Evolutionary conservation across 1,140 invertebrate genomes (phyloP).

Genomic region (Zophobas morio): DNA sequence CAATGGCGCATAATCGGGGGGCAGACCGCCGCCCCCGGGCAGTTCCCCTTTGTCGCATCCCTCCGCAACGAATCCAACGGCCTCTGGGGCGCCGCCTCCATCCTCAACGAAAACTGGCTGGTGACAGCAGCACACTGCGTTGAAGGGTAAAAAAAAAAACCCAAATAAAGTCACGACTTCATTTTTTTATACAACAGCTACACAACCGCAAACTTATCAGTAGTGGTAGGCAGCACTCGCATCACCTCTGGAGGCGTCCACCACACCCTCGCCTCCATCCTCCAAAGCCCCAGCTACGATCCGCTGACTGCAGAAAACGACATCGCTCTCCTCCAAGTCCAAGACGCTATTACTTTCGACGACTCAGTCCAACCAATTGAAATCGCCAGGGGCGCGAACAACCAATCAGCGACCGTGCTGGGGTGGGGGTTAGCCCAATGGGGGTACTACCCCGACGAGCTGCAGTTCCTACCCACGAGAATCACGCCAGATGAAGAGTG

Average conservation of each 20-base stretch:
- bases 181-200: no score
- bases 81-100: background rate
- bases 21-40: background rate
- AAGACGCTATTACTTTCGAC: background rate
- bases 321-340: background rate
- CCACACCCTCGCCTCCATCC: background rate
- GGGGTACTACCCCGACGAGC: background rate
- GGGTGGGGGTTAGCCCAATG: background rate
- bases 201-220: background rate
- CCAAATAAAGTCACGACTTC: no score
- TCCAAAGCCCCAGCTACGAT: background rate
- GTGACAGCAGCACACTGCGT: conserved; percentile 15
- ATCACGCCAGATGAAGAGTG: background rate
- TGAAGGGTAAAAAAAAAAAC: background rate
- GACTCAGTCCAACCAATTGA: background rate
- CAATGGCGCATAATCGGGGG: background rate
- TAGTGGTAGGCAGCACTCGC: background rate
- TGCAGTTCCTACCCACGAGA: conserved; percentile 11
- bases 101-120: background rate
- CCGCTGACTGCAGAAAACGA: background rate
- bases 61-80: background rate
- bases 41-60: background rate
- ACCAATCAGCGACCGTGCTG: background rate
- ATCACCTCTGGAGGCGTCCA: background rate
- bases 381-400: background rate